Evolutionary conservation across 2,888 invertebrate species (phyloP).

Genomic region (Theretra japonica): DNA sequence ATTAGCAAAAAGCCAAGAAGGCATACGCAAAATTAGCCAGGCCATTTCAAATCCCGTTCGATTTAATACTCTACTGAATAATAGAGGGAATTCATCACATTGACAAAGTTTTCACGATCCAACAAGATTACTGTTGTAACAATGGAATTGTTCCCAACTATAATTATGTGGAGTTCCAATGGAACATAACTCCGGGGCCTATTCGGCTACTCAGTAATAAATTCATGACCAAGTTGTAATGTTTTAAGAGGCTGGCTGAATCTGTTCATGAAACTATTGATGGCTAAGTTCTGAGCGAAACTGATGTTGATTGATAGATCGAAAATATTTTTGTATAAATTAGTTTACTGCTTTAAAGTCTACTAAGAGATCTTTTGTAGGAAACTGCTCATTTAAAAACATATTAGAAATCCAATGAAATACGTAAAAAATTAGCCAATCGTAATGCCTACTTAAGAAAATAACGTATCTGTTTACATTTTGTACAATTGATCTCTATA

Average conservation of each 20-base stretch:
- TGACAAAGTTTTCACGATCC: slow-evolving; percentile 33
- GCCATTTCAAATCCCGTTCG: background rate
- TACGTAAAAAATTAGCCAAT: no score
- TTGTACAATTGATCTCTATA: no score
- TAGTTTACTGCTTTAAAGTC: background rate
- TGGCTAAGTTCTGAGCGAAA: background rate
- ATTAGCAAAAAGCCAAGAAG: no score
- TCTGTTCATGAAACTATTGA: slow-evolving; percentile 1
- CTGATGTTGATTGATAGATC: background rate
- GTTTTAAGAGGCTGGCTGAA: slow-evolving; percentile 7
- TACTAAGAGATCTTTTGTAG: no score
- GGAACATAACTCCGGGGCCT: slow-evolving; percentile 24
- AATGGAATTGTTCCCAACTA: slow-evolving; percentile 15
- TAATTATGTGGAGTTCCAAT: slow-evolving; percentile 27
- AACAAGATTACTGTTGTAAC: slow-evolving; percentile 33
- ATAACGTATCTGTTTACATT: no score
- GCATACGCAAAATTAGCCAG: background rate
- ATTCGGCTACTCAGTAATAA: slow-evolving; percentile 8
- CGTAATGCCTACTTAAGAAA: no score
- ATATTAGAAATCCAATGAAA: no score
- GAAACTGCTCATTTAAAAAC: no score
- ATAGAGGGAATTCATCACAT: slow-evolving; percentile 29
- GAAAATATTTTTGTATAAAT: background rate
- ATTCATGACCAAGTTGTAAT: slow-evolving; percentile 3
- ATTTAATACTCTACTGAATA: slow-evolving; percentile 10